Base-by-base conservation (phyloP, 1,140 invertebrate genomes). In the Trichonephila clavipes region DNA sequence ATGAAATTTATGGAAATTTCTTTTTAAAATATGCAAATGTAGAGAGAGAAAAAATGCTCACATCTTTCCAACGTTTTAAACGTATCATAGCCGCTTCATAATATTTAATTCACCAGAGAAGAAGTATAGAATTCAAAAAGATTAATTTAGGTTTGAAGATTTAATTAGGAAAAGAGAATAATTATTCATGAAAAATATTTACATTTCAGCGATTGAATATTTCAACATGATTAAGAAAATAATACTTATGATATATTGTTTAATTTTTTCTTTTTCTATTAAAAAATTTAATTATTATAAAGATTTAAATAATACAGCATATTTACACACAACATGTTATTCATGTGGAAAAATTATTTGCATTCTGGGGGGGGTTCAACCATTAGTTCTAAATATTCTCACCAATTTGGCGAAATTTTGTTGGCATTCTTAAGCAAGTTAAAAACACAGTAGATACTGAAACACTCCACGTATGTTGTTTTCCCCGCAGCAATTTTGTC, bases 61-160 rank as follows among this genome's bases (percentile, higher is more conserved):
- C 34, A 40, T 77, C 28, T 77, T 28, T 18, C 18, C 28, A 6
- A 19, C 72, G 5, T 51, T 51, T 51, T 51, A 28, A 34, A 34
- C 0, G 72, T 6, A 34, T 19, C 5, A 18, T 77, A 77, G 28
- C 34, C 16, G 14, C 34, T 19, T 18, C 28, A 19, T 77, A 40
- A 77, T 77, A 77, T 40, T 77, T 77, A 77, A 77, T 77, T 77
- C 72, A 77, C 34, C 34, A 77, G 34, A 77, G 34, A 12, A 6
- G 18, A 77, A 19, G 18, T 14, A 1, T 77, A 4, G 28, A 34
- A 18, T 34, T 40, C 72, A 77, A 24, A 16, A 4, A 77, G 28
- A 77, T 77, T 40, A 77, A 40, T 4, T 77, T 34, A 12, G 10
- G 21, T 18, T 77, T 77, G 28, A 34, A 40, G 72, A 77, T 77